These are phyloP conservation scores for Imbricaverruca yamaguchii DNA, from an alignment of 2,888 invertebrate genomes.

Conservation along the genomic window DNA sequence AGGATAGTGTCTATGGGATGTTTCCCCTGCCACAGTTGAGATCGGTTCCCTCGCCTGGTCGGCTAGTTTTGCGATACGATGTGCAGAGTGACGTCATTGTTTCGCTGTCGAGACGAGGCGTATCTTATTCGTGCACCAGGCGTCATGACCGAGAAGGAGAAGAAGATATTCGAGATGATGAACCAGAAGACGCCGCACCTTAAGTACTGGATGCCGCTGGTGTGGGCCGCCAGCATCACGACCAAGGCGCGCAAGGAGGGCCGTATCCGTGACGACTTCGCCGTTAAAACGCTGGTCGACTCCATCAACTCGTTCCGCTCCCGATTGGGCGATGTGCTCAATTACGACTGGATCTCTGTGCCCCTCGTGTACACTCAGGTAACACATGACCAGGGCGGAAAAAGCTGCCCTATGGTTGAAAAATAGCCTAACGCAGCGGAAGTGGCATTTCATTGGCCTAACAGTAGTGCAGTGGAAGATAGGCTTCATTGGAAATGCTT, in stretches of 20 bases:
- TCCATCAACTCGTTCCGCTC: constrained; percentile 83
- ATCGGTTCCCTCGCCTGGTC: too few species aligned
- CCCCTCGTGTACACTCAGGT: constrained; percentile 71
- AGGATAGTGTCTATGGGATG: too few species aligned
- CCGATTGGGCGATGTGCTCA: constrained; percentile 72
- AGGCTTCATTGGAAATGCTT: too few species aligned
- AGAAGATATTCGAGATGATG: constrained; percentile 83
- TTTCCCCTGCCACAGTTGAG: too few species aligned
- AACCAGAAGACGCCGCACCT: constrained; percentile 81
- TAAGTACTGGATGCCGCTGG: constrained; percentile 87
- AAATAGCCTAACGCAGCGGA: too few species aligned
- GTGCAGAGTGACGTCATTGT: too few species aligned
- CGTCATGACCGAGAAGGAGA: constrained; percentile 82
- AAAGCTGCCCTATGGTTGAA: too few species aligned
- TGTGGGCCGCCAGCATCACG: constrained; percentile 87
- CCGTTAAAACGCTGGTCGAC: constrained; percentile 80
- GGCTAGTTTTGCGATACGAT: too few species aligned
- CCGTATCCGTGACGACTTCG: constrained; percentile 78
- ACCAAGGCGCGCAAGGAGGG: constrained; percentile 78
- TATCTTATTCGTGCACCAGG: neutral
- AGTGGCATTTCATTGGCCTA: too few species aligned
- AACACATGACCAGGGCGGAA: neutral
- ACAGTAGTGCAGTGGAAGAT: too few species aligned
- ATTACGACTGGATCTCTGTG: constrained; percentile 84
- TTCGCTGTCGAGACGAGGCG: too few species aligned